These are phyloP conservation scores for Urocyon cinereoargenteus DNA, from an alignment of 2,797 vertebrate species.

Conservation along the genomic window DNA sequence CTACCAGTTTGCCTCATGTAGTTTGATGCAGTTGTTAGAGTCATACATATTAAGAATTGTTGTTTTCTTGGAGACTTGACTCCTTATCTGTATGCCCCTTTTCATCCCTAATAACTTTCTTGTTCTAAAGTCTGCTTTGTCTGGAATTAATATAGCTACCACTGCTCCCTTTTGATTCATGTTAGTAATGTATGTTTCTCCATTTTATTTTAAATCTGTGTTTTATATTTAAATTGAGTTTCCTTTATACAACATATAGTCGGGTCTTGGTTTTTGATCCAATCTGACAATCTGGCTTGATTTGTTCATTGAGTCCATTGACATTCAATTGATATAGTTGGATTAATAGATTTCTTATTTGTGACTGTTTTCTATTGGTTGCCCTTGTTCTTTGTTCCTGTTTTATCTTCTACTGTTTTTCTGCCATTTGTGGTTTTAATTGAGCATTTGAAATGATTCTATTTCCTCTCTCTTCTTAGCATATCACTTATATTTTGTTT, in stretches of 20 bases:
- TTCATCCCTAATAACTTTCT: not conserved
- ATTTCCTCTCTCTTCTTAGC: not conserved
- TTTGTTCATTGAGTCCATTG: not conserved
- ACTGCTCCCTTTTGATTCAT: not conserved
- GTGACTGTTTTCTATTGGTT: not conserved
- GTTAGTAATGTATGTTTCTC: not conserved
- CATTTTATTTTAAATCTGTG: not conserved
- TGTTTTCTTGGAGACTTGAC: not conserved
- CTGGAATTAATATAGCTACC: not conserved
- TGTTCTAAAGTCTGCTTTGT: not conserved
- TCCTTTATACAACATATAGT: not conserved
- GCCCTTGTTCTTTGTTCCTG: not conserved
- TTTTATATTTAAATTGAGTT: not conserved
- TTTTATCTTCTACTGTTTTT: not conserved
- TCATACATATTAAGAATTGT: not conserved
- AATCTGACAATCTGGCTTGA: not conserved
- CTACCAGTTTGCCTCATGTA: not conserved
- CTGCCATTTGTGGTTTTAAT: not conserved
- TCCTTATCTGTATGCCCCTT: not conserved
- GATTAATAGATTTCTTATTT: not conserved
- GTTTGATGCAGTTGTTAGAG: not conserved
- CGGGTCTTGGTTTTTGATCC: not conserved
- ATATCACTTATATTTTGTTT: not conserved
- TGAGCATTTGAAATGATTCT: not conserved
- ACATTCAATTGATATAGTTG: not conserved